Base-by-base conservation (phyloP, 2,888 invertebrate genomes). In the Apodemia zela region DNA sequence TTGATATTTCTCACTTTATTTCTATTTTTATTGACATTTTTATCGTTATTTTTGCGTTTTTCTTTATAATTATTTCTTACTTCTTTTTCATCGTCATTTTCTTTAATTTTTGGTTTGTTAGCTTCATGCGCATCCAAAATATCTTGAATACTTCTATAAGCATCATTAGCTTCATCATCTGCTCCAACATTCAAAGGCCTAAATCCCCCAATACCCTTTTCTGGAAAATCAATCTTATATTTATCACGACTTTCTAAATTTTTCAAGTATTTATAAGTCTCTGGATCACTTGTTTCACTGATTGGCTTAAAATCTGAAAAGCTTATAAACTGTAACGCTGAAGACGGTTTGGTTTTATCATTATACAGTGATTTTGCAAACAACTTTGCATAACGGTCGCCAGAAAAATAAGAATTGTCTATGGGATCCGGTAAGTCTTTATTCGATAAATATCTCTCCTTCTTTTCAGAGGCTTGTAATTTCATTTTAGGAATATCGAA, bases 61-160 rank as follows among this genome's bases (percentile, higher is more conserved):
- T 63, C 62, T 45, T 66, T 33, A 33, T 45, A 60, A 59, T 63
- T 81, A 77, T 65, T 77, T 60, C 66, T 79, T 13, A 75, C 68
- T 64, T 72, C 72, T 15, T 68, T 72, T 21, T 75, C 75, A 11
- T 78, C 73, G 3, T 77, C 72, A 2, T 71, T 75, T 1, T 78
- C 77, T 59, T 76, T 75, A 13, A 68, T 68, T 15, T 62, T 68
- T 0, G 67, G 72, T 69, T 79, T 77, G 62, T 86, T 87, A 0
- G 79, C 80, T 74, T 88, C 86, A 59, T 89, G 87, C 0, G 88
- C 86, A 11, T 87, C 85, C 29, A 89, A 67, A 59, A 89, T 89
- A 15, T 88, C 87, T 65, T 87, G 88, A 11, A 87, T 85, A 63
- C 81, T 84, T 64, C 80, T 84, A 61, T 84, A 87, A 0, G 80